Conservation (phyloP, 2,797 vertebrate species). For the Cygnus olor region DNA sequence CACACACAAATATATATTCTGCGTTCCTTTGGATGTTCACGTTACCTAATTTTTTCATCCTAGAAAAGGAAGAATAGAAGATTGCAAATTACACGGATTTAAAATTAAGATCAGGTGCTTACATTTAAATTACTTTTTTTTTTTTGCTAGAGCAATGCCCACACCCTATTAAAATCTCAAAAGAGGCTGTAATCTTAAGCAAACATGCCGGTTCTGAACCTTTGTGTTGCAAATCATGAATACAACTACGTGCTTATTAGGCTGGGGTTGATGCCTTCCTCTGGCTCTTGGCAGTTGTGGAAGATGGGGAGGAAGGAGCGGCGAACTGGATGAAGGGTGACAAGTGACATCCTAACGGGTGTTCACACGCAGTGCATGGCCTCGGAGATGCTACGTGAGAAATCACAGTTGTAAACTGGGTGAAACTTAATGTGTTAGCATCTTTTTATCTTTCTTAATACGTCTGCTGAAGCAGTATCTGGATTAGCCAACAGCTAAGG, state of each 20-base stretch:
- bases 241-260: neutral
- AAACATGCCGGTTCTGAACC: neutral
- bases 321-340: too few species aligned
- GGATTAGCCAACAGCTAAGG: neutral
- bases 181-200: neutral
- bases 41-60: neutral
- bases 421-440: neutral
- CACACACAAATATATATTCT: neutral
- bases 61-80: neutral
- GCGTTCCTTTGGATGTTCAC: neutral
- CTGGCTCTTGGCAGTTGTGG: neutral
- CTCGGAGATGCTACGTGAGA: neutral
- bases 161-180: neutral
- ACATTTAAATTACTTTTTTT: neutral
- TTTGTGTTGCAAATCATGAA: neutral
- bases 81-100: neutral
- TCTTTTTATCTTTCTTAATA: neutral
- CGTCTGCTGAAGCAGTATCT: neutral
- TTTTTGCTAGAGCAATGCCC: neutral
- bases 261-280: neutral
- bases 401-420: neutral
- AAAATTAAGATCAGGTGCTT: neutral
- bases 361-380: neutral
- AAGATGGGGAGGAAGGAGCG: neutral
- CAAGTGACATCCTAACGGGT: too few species aligned